Conservation (phyloP, 2,888 invertebrate species). For the Cistogaster globosa region DNA sequence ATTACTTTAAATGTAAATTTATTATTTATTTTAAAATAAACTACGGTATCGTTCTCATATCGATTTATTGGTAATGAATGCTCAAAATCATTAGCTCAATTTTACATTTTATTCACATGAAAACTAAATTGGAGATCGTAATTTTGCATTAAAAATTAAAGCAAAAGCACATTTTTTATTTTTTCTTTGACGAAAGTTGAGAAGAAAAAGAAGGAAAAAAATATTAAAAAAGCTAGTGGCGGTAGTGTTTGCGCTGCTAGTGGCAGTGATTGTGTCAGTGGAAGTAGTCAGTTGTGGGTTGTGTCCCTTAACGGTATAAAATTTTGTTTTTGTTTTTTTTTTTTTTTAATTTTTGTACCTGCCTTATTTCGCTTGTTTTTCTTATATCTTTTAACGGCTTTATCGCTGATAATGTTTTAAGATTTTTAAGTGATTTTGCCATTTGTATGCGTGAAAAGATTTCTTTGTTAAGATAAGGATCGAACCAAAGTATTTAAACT, state of each 20-base stretch:
- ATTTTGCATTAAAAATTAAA: slow-evolving; percentile 38
- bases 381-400: not conserved
- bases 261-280: slow-evolving; percentile 37
- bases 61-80: slow-evolving; percentile 71
- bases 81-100: slow-evolving; percentile 67
- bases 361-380: slow-evolving; percentile 21
- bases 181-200: not conserved
- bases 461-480: slow-evolving; percentile 63
- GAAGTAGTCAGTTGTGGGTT: slow-evolving; percentile 62
- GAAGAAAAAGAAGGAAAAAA: slow-evolving; percentile 18
- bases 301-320: slow-evolving; percentile 69
- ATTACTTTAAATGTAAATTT: not conserved
- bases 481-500: slow-evolving; percentile 64
- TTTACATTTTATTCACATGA: slow-evolving; percentile 30
- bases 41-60: slow-evolving; percentile 59
- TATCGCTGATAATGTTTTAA: slow-evolving; percentile 50
- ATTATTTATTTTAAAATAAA: not conserved
- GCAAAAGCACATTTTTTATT: slow-evolving; percentile 19
- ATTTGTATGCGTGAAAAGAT: slow-evolving; percentile 68
- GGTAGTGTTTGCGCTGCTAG: slow-evolving; percentile 11
- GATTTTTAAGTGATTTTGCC: slow-evolving; percentile 68
- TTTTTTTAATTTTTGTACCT: slow-evolving; percentile 53
- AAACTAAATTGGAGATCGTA: slow-evolving; percentile 42
- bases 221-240: slow-evolving; percentile 49
- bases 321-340: slow-evolving; percentile 38